Evolutionary conservation across 1,140 invertebrate genomes (phyloP).

Genomic region (Diorhabda sublineata): DNA sequence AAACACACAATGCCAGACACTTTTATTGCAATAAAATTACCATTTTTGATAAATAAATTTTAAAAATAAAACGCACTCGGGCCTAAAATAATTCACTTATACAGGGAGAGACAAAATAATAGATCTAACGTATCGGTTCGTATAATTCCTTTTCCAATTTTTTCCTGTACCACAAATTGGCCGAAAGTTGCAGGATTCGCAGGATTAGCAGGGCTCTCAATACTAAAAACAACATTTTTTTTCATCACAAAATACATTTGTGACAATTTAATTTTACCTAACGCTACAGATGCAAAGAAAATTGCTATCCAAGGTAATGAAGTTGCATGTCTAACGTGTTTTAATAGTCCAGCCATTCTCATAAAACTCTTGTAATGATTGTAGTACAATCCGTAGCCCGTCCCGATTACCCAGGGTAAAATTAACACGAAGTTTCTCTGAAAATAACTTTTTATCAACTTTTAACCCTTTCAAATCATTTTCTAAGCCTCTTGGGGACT

Average conservation of each 20-base stretch:
- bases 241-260: background rate
- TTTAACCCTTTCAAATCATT: no score
- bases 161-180: slow-evolving; percentile 34
- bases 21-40: no score
- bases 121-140: slow-evolving; percentile 4
- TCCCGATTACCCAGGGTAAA: slow-evolving; percentile 27
- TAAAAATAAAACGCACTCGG: no score
- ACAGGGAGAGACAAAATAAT: no score
- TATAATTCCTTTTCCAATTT: slow-evolving; percentile 35
- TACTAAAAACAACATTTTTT: slow-evolving; percentile 23
- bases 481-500: no score
- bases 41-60: no score
- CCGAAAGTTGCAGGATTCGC: slow-evolving; percentile 30
- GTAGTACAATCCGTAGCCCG: slow-evolving; percentile 29
- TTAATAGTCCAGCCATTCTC: slow-evolving; percentile 25
- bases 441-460: background rate
- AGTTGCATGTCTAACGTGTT: slow-evolving; percentile 22
- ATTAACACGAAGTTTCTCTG: slow-evolving; percentile 29
- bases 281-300: slow-evolving; percentile 21
- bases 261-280: slow-evolving; percentile 17
- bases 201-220: slow-evolving; percentile 27
- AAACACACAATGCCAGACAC: no score
- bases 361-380: slow-evolving; percentile 30
- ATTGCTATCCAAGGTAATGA: slow-evolving; percentile 29
- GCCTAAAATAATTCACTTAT: no score